A percentile compares a stretch with the other conserved stretches of the same genome.
These are phyloP conservation scores for Tetragnatha montana DNA, from an alignment of 2,888 invertebrate species.

Conservation along the genomic window DNA sequence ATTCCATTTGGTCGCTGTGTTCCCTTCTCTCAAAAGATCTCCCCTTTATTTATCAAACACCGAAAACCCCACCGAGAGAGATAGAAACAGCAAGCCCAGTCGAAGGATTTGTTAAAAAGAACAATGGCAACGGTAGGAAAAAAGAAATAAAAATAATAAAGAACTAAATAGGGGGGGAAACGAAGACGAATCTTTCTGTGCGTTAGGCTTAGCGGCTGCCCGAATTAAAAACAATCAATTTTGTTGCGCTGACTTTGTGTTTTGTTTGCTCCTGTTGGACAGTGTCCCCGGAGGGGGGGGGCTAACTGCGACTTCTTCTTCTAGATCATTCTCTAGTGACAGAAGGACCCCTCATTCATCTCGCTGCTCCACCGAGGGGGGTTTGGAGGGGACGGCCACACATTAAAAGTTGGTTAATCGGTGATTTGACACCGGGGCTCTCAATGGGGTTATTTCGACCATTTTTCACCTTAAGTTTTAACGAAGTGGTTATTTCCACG, in stretches of 20 bases:
- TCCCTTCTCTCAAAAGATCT: neutral
- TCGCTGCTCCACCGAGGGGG: neutral
- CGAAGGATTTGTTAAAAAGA: neutral
- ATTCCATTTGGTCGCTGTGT: neutral
- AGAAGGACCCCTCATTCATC: slow-evolving; percentile 27
- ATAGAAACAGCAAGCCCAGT: neutral
- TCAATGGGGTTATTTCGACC: too few species aligned
- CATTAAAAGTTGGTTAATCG: neutral
- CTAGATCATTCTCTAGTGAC: slow-evolving; percentile 53
- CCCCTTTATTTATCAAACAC: slow-evolving; percentile 31
- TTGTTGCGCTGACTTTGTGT: slow-evolving; percentile 26
- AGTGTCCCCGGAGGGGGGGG: slow-evolving; percentile 15
- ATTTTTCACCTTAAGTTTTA: too few species aligned
- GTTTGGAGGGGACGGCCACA: slow-evolving; percentile 6
- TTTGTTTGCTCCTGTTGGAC: slow-evolving; percentile 20
- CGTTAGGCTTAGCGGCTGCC: slow-evolving; percentile 10
- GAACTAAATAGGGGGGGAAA: slow-evolving; percentile 30
- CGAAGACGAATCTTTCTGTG: slow-evolving; percentile 31
- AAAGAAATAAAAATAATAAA: slow-evolving; percentile 16
- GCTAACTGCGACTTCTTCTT: slow-evolving; percentile 11
- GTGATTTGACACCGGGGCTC: neutral
- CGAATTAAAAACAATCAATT: slow-evolving; percentile 64
- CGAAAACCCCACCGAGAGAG: neutral
- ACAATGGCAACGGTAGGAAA: neutral
- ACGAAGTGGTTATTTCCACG: too few species aligned